Evolutionary conservation across 2,113 vertebrate species (phyloP).

Genomic region (Pitta sordida): DNA sequence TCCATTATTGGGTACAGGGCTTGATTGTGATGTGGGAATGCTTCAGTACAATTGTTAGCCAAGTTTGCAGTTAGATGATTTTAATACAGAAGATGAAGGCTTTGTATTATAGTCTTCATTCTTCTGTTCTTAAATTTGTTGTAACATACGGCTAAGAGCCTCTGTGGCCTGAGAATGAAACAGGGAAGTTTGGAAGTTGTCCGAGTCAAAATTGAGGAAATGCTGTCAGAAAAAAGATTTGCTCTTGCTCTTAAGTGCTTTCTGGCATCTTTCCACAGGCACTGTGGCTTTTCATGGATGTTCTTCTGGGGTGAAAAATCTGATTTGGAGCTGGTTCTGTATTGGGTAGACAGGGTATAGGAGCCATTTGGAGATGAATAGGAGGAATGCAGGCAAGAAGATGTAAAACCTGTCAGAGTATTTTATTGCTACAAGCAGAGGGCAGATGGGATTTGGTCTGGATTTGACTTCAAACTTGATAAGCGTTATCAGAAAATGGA

Average conservation of each 20-base stretch:
- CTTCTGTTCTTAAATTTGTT: conserved; percentile 34
- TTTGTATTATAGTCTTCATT: background rate
- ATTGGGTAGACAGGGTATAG: background rate
- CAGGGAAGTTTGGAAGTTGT: background rate
- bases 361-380: conserved; percentile 43
- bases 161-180: background rate
- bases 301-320: conserved; percentile 29
- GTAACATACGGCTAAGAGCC: background rate
- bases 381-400: conserved; percentile 29
- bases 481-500: conserved; percentile 14
- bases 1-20: background rate
- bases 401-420: conserved; percentile 35
- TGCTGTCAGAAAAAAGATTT: conserved; percentile 30
- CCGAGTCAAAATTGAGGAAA: conserved; percentile 22
- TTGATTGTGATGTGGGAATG: background rate
- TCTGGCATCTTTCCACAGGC: background rate
- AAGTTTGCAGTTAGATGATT: background rate
- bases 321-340: conserved; percentile 25
- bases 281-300: background rate
- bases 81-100: background rate
- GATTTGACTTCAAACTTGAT: conserved; percentile 10
- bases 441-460: conserved; percentile 12
- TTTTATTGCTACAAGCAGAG: conserved; percentile 26
- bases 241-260: conserved; percentile 39
- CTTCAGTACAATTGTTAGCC: background rate